Conservation (phyloP, 2,797 vertebrate species). For the Melanotaenia boesemani region DNA sequence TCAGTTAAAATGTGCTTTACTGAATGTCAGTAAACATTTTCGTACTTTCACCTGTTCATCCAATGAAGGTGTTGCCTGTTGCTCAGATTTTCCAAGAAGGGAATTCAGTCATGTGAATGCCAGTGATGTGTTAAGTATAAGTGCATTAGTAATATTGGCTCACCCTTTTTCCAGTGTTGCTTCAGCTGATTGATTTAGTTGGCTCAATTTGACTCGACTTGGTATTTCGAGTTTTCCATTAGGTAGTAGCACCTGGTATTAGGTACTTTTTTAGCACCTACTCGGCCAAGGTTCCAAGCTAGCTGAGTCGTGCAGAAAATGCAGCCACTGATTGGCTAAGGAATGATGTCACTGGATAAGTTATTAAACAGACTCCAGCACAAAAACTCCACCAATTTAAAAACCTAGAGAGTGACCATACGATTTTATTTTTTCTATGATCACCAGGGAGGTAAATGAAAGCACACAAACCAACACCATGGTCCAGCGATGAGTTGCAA, state of each 20-base stretch:
- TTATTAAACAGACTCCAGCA: background rate
- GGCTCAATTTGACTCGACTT: too few species aligned
- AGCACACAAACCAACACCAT: too few species aligned
- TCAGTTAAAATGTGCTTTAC: background rate
- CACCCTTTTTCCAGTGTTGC: background rate
- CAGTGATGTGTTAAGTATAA: background rate
- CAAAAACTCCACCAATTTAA: background rate
- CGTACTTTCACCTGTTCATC: background rate
- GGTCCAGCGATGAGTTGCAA: too few species aligned
- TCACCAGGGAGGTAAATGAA: too few species aligned
- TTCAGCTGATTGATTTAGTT: background rate
- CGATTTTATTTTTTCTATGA: too few species aligned
- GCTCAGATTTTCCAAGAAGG: background rate
- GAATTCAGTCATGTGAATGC: background rate
- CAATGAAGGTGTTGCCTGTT: background rate
- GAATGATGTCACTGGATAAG: background rate
- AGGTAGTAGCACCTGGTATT: background rate
- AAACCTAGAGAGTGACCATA: background rate
- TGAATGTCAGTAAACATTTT: background rate
- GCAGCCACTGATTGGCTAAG: background rate
- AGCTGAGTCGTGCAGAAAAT: background rate
- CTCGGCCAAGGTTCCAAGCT: too few species aligned
- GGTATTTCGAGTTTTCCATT: background rate
- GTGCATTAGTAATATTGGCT: too few species aligned
- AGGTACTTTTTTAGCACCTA: background rate